Evolutionary conservation across 1,140 invertebrate species (phyloP).

Genomic region (Ceratitis capitata): DNA sequence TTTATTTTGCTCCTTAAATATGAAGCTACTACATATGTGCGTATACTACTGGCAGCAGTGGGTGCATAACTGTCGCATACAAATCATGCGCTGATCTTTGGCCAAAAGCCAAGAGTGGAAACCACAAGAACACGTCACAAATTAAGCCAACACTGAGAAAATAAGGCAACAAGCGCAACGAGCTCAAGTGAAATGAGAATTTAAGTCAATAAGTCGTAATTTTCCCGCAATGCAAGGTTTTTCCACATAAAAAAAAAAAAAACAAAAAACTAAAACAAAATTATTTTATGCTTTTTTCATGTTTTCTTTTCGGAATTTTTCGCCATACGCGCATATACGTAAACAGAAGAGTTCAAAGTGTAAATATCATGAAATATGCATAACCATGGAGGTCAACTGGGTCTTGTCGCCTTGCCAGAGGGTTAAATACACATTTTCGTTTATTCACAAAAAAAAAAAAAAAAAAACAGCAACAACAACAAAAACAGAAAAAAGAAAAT

Average conservation of each 20-base stretch:
- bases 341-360: neutral
- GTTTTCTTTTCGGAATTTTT: neutral
- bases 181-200: neutral
- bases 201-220: slow-evolving; percentile 32
- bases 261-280: neutral
- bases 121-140: slow-evolving; percentile 6
- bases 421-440: slow-evolving; percentile 2
- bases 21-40: too few species aligned
- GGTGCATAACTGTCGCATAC: neutral
- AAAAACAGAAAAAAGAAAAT: neutral
- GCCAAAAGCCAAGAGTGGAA: slow-evolving; percentile 5
- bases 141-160: too few species aligned
- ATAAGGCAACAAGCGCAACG: neutral
- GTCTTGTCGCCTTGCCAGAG: neutral
- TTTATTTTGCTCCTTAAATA: neutral
- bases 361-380: slow-evolving; percentile 36
- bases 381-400: slow-evolving; percentile 1
- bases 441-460: neutral
- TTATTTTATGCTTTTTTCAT: neutral
- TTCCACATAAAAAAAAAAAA: neutral
- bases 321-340: neutral
- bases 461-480: too few species aligned
- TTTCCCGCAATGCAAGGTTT: neutral
- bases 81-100: neutral
- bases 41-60: too few species aligned